Evolutionary conservation across 2,888 invertebrate species (phyloP).

Genomic region (Ctena decussata): DNA sequence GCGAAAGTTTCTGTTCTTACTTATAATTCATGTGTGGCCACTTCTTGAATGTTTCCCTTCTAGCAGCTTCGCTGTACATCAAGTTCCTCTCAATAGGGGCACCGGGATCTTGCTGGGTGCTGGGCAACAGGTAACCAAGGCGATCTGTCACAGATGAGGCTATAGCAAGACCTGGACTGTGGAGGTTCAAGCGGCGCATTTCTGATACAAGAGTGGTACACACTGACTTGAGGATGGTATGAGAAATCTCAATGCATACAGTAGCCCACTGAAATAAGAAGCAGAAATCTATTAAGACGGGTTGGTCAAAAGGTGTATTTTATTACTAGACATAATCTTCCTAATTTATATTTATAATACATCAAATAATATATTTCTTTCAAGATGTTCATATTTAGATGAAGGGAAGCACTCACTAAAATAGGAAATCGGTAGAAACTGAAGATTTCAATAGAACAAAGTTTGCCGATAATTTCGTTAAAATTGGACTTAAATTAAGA

Average conservation of each 20-base stretch:
- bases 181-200: constrained; percentile 91
- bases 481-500: no score
- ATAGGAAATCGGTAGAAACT: no score
- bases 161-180: constrained; percentile 89
- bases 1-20: no score
- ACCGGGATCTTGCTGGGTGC: constrained; percentile 70
- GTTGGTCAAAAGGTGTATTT: neutral
- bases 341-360: no score
- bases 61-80: constrained; percentile 97
- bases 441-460: no score
- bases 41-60: constrained; percentile 95
- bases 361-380: no score
- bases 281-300: no score
- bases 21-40: constrained; percentile 99
- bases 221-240: constrained; percentile 93
- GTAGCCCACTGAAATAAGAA: constrained; percentile 93
- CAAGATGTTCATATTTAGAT: no score
- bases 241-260: constrained; percentile 93
- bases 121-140: constrained; percentile 86
- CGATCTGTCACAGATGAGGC: constrained; percentile 96
- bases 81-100: constrained; percentile 85
- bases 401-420: no score
- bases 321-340: no score
- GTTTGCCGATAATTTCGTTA: no score
- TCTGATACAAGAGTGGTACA: constrained; percentile 94